Base-by-base conservation (phyloP, 2,888 invertebrate species). In the Colletes collaris region DNA sequence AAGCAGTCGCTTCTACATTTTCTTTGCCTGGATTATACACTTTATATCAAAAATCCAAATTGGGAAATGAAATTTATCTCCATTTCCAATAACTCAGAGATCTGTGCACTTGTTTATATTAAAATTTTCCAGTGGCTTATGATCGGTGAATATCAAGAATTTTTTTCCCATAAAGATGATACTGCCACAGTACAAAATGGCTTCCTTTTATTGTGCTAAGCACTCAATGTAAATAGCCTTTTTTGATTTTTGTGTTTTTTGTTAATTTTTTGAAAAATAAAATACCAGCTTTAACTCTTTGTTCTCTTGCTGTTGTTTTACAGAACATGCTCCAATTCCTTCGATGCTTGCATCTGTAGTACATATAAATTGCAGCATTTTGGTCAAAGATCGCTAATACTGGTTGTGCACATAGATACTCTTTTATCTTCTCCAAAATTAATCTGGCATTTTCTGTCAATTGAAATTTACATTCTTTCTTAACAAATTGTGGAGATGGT, bases 41-140 rank as follows among this genome's bases (percentile, higher is more conserved):
- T n/a, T n/a, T n/a, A n/a, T n/a, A n/a, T n/a, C n/a, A n/a, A n/a
- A 55, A 85, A 85, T 56, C 85, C 81, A 67, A 80, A 87, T 64
- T 87, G 86, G 5, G 87, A 86, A 10, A 88, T 65, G 59, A 84
- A 87, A 63, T 88, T 69, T 56, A 81, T n/a, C n/a, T n/a, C 13
- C 19, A 84, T 76, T 13, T 82, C n/a, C 27, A 56, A 0, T 62
- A 86, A 49, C 62, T 84, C 81, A 37, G 46, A n/a, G 59, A 79
- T 87, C 85, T 8, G 68, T 84, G 44, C 83, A 58, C 4, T 80
- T 81, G 76, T 83, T 85, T 60, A 85, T 70, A 70, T 86, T 86
- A 40, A 86, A 52, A n/a, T n/a, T n/a, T n/a, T n/a, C n/a, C n/a
- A n/a, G n/a, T n/a, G n/a, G n/a, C n/a, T n/a, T n/a, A n/a, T 86